A percentile compares a stretch with the other conserved stretches of the same genome.
Evolutionary conservation across 1,140 invertebrate species (phyloP).

Genomic region (Tetraneura akinire): DNA sequence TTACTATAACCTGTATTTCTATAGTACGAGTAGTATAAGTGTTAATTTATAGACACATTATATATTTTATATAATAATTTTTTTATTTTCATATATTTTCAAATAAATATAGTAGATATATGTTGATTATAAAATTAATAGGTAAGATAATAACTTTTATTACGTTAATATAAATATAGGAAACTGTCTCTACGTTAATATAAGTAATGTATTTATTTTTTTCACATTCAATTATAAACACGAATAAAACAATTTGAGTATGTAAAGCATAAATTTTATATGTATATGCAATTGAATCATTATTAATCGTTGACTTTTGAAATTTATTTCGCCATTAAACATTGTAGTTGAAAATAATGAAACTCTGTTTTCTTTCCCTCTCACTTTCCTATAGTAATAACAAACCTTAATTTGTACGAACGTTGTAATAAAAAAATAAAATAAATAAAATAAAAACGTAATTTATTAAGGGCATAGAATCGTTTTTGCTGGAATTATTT

Average conservation of each 20-base stretch:
- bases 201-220: neutral
- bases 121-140: no score
- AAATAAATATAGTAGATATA: no score
- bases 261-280: neutral
- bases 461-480: slow-evolving; percentile 35
- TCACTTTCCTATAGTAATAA: slow-evolving; percentile 8
- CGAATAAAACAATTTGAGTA: neutral
- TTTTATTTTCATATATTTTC: no score
- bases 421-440: slow-evolving; percentile 28
- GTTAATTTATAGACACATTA: no score
- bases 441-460: neutral
- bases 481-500: slow-evolving; percentile 31
- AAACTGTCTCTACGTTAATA: no score
- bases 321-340: slow-evolving; percentile 29
- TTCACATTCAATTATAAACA: neutral
- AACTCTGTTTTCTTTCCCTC: neutral
- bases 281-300: neutral
- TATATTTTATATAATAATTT: no score
- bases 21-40: no score
- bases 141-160: no score
- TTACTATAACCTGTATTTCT: no score
- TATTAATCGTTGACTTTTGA: slow-evolving; percentile 9
- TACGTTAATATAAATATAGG: no score
- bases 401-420: slow-evolving; percentile 36
- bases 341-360: slow-evolving; percentile 20